Conservation (phyloP, 1,140 invertebrate genomes). For the Drosophila nasuta region DNA sequence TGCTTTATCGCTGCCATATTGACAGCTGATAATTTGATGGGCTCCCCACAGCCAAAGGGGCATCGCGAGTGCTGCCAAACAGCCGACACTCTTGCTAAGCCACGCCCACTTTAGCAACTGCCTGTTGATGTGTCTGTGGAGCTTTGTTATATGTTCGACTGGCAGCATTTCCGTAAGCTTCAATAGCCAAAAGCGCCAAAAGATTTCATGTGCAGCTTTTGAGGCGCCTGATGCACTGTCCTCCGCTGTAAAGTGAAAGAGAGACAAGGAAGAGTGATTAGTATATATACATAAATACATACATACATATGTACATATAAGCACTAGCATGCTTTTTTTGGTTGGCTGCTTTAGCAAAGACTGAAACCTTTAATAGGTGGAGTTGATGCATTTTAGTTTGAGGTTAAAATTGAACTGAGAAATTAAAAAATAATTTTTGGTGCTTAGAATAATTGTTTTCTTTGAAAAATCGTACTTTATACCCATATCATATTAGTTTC, state of each 20-base stretch:
- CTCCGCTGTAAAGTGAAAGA: conserved; percentile 49
- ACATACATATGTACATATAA: not conserved
- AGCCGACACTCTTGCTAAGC: conserved; percentile 25
- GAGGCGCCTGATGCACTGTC: conserved; percentile 63
- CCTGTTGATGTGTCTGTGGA: conserved; percentile 67
- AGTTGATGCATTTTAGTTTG: not conserved
- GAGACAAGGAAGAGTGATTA: conserved; percentile 15
- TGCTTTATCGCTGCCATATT: conserved; percentile 54
- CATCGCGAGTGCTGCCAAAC: conserved; percentile 15
- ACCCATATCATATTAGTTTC: too few species aligned
- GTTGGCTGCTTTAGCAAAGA: not conserved
- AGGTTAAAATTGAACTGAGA: too few species aligned
- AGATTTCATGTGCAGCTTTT: conserved; percentile 63
- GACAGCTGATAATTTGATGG: conserved; percentile 81
- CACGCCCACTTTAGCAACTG: conserved; percentile 55
- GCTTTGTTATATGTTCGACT: conserved; percentile 37
- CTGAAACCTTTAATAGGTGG: not conserved
- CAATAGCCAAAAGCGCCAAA: conserved; percentile 63
- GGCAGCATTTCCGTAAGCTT: conserved; percentile 44
- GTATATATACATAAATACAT: not conserved
- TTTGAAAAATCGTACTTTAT: too few species aligned
- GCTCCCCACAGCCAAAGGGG: conserved; percentile 50
- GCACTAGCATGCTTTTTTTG: not conserved
- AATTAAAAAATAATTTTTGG: too few species aligned
- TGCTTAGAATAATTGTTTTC: too few species aligned